Evolutionary conservation across 2,888 invertebrate species (phyloP), one percentile per base, ranked within the genome.

Genomic region (Yponomeuta sedellus): DNA sequence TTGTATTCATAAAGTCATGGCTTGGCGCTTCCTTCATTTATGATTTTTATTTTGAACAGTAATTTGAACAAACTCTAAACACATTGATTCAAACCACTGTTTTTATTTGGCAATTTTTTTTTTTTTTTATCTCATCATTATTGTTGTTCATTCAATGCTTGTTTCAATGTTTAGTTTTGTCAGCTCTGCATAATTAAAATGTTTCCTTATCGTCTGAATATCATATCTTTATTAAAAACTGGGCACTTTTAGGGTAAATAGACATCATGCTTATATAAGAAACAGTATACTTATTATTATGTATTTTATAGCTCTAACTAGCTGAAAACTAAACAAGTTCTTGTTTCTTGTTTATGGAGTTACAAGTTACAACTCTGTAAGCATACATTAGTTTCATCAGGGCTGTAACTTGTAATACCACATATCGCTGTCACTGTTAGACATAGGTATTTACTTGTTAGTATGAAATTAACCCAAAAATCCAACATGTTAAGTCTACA

Each of bases 131-230:
- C 2, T 52, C 16, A 16, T 52, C 44, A 52, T 12, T 52, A 52
- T 52, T 16, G 44, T 52, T 52, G 25, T 25, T 56, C 28, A 52
- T 20, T 8, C 61, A 71, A 71, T 78, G 74, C 78, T 80, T 80
- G 82, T 76, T 77, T 76, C 70, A 74, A 52, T 73, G 71, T 34
- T 79, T 77, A 75, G 72, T 73, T 84, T 83, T 78, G 72, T 80
- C 82, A 77, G 85, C 88, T 89, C 88, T 89, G 89, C 88, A 88
- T 88, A 88, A 87, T 86, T 22, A 12, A n/a, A 44, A 44, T 64
- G 63, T 63, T 56, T 22, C 52, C 19, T 40, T 10, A 10, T 39
- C 40, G n/a, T 64, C 39, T 64, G 11, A 4, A n/a, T 40, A 64
- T 64, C 64, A 16, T 34, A 25, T 6, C 44, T 52, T 5, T 16